Evolutionary conservation across 2,797 vertebrate genomes (phyloP).

Genomic region (Triplophysa yarkandensis): DNA sequence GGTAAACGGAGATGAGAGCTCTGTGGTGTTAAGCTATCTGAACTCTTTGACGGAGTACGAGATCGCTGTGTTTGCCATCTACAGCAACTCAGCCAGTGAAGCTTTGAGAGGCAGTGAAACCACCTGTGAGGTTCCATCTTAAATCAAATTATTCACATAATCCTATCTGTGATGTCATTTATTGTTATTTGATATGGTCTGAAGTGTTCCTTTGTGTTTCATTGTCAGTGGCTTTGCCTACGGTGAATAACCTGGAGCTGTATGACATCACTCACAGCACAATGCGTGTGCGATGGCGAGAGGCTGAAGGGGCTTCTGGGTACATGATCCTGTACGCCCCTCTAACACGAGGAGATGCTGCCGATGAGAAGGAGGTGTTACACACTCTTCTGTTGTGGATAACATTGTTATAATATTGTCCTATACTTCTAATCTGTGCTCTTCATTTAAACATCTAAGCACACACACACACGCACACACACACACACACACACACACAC

Average conservation of each 20-base stretch:
- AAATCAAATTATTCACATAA: neutral
- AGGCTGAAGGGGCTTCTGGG: constrained; percentile 80
- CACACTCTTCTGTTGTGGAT: too few species aligned
- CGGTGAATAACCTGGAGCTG: constrained; percentile 80
- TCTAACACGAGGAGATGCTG: constrained; percentile 81
- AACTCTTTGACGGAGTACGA: constrained; percentile 96
- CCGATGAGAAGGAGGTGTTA: constrained; percentile 92
- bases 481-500: too few species aligned
- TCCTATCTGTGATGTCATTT: neutral
- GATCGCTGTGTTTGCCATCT: constrained; percentile 91
- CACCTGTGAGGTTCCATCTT: constrained; percentile 79
- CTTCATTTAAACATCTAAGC: too few species aligned
- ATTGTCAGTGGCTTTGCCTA: constrained; percentile 83
- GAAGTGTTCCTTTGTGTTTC: constrained; percentile 19
- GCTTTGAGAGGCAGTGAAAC: constrained; percentile 88
- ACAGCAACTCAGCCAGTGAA: constrained; percentile 85
- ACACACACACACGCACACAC: too few species aligned
- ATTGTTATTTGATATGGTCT: neutral
- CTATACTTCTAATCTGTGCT: too few species aligned
- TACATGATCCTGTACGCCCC: constrained; percentile 94
- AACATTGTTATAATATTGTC: too few species aligned
- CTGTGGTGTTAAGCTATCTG: constrained; percentile 83
- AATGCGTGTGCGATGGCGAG: constrained; percentile 84
- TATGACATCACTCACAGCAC: constrained; percentile 85
- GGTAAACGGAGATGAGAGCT: constrained; percentile 80